Percentiles rank a stretch among this genome's conserved stretches.
phyloP scores from a whole-genome alignment of 2,888 invertebrate genomes.

The Cantharis lateralis region DNA sequence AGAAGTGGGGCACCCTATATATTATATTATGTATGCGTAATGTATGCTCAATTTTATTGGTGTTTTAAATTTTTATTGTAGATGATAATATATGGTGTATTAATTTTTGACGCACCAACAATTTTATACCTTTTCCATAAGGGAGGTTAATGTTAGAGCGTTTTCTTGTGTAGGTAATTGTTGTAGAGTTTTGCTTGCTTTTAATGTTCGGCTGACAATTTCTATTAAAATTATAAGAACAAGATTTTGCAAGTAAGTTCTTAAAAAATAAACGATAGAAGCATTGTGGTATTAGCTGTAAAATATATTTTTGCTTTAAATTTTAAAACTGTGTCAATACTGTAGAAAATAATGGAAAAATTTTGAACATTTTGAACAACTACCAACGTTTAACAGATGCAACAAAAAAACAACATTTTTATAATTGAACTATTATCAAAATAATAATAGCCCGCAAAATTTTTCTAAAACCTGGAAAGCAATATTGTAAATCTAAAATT shows the following conservation, averaged over 20 bases:
- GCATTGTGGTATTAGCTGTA: neutral
- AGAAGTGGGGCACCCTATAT: neutral
- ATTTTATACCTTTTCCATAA: constrained; percentile 64
- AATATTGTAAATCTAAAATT: too few species aligned
- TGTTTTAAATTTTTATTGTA: constrained; percentile 24
- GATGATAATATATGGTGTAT: constrained; percentile 45
- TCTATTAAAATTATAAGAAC: neutral
- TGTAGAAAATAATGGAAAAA: neutral
- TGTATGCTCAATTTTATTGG: constrained; percentile 6
- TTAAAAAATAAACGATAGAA: neutral
- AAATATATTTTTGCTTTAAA: neutral
- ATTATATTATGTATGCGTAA: neutral
- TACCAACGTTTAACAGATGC: too few species aligned
- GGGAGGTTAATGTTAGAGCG: constrained; percentile 46
- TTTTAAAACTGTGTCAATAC: neutral
- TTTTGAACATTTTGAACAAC: neutral
- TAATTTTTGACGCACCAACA: constrained; percentile 53
- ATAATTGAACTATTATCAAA: too few species aligned
- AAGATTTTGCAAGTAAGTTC: neutral
- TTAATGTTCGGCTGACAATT: constrained; percentile 27
- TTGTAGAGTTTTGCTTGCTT: constrained; percentile 32
- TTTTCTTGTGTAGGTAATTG: constrained; percentile 29
- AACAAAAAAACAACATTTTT: too few species aligned
- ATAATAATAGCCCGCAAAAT: too few species aligned
- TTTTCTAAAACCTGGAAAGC: too few species aligned